Conservation (phyloP, 2,888 invertebrate genomes). For the Boloria selene region DNA sequence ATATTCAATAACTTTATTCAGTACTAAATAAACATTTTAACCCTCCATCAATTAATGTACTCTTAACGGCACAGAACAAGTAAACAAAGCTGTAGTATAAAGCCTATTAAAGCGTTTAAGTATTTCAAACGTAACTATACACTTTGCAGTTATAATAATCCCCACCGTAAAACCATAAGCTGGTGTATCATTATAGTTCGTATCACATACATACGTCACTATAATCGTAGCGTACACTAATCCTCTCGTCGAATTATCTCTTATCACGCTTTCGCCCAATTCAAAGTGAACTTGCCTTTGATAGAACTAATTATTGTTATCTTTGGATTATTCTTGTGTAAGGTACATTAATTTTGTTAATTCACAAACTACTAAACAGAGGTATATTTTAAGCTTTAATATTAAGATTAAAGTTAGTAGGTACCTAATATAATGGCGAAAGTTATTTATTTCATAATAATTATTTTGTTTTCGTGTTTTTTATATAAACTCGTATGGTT, state of each 20-base stretch:
- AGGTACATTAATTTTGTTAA: no score
- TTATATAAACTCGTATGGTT: no score
- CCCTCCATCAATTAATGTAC: no score
- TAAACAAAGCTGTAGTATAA: not conserved
- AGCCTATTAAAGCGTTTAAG: slow-evolving; percentile 16
- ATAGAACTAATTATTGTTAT: not conserved
- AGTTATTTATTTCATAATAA: no score
- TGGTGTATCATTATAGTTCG: slow-evolving; percentile 27
- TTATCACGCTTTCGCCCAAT: slow-evolving; percentile 22
- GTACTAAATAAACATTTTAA: no score
- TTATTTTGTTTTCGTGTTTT: no score
- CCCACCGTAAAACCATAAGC: slow-evolving; percentile 19
- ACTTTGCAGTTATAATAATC: slow-evolving; percentile 5
- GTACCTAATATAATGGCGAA: no score
- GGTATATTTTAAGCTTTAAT: no score
- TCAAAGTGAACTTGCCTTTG: slow-evolving; percentile 15
- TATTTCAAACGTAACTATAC: slow-evolving; percentile 11
- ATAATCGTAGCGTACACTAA: slow-evolving; percentile 36
- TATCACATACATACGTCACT: slow-evolving; percentile 29
- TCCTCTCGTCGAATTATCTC: slow-evolving; percentile 35
- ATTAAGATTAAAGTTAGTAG: no score
- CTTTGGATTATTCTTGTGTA: not conserved
- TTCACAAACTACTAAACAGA: no score
- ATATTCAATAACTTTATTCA: no score
- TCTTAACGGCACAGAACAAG: not conserved